phyloP scores from a whole-genome alignment of 2,113 vertebrate species.

The Trachemys scripta region DNA sequence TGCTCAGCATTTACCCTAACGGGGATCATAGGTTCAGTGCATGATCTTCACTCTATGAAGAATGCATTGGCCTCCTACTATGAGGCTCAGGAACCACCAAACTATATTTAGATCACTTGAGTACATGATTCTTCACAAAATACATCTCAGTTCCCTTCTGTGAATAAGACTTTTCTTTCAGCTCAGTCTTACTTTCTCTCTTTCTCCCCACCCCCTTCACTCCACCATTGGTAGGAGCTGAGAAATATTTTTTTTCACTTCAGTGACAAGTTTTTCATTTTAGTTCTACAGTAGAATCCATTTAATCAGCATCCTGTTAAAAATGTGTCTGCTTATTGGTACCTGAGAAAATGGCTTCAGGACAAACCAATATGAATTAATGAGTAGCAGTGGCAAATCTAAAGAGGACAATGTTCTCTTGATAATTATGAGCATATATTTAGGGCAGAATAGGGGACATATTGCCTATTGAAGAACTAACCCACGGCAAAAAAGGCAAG shows the following conservation, averaged over 20 bases:
- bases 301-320: background rate
- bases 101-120: background rate
- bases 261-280: background rate
- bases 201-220: rapidly evolving
- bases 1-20: background rate
- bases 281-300: background rate
- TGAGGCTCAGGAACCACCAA: background rate
- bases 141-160: background rate
- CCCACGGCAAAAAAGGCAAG: background rate
- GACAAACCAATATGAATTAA: background rate
- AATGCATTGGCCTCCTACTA: background rate
- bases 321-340: background rate
- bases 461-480: background rate
- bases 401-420: background rate
- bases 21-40: background rate
- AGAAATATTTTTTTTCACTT: background rate
- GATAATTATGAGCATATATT: background rate
- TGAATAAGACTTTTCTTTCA: background rate
- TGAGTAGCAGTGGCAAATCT: rapidly evolving
- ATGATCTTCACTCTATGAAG: background rate
- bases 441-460: background rate
- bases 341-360: background rate
- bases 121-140: background rate
- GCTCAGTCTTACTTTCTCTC: background rate
- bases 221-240: background rate